Base-by-base conservation (phyloP, 2,888 invertebrate species). In the Amiota minor region DNA sequence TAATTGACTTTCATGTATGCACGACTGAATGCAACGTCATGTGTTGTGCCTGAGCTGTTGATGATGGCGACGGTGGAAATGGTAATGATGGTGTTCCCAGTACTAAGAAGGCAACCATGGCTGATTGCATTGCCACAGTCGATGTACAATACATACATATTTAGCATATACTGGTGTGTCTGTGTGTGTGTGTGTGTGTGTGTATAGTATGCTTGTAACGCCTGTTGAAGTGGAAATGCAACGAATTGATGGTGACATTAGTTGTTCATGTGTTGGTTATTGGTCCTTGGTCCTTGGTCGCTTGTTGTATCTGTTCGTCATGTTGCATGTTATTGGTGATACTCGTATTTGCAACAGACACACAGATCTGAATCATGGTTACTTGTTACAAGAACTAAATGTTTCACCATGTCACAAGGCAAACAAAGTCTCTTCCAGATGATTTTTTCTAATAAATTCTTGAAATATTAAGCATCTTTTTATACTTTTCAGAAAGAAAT, bases 1-100 rank as follows among this genome's bases (percentile, higher is more conserved):
- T 86, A 86, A 86, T 86, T 86, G 87, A 86, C 86, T 86, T 87
- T 85, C 84, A 83, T 86, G 86, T 81, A 84, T 84, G 84, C 84
- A 84, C 84, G 84, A 84, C 77, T 84, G 84, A 80, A 72, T 84
- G 80, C 81, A 79, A 78, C 81, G 77, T 81, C 81, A 81, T 80
- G 83, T 80, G 76, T 76, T 70, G 72, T 61, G 68, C 11, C 72
- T 18, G 35, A 35, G 35, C 35, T 35, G 35, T 8, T 35, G 35
- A 45, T 53, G 47, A 35, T 53, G 67, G 47, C 35, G 20, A 61
- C 55, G 72, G 53, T 47, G n/a, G 46, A 2, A 23, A 23, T 23
- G 61, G 53, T 46, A 70, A 23, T 20, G 47, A 16, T 18, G 18
- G 53, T n/a, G 59, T 56, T 20, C 23, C 67, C 14, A 18, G 62